phyloP scores from a whole-genome alignment of 2,113 vertebrate genomes.

The Oreochromis tanganicae region DNA sequence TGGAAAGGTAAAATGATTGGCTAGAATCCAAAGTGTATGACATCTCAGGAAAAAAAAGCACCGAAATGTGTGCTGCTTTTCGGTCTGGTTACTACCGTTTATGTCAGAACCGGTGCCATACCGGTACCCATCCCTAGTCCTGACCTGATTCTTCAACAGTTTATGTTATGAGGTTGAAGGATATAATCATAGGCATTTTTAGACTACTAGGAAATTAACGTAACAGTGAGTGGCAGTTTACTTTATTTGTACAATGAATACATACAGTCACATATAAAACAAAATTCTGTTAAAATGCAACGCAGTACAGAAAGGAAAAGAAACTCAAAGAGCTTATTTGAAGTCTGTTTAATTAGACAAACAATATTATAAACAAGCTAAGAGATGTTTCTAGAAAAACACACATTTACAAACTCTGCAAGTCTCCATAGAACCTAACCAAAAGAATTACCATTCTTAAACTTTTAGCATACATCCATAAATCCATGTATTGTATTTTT shows the following conservation, averaged over 20 bases:
- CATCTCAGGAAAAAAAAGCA: no score
- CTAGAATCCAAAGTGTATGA: no score
- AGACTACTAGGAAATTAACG: background rate
- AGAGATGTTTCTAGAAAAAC: background rate
- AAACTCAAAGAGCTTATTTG: background rate
- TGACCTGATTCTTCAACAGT: background rate
- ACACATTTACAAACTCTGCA: background rate
- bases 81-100: no score
- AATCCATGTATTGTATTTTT: background rate
- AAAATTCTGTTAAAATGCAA: background rate
- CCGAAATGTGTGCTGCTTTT: no score
- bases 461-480: background rate
- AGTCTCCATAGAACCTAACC: background rate
- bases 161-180: background rate
- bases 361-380: background rate
- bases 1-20: no score
- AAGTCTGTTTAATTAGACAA: background rate
- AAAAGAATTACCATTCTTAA: background rate
- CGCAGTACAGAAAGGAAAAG: background rate
- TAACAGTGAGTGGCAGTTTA: background rate
- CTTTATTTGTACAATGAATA: background rate
- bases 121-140: background rate
- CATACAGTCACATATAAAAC: background rate
- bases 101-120: no score
- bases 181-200: background rate